These are phyloP conservation scores for Nephrocerus scutellatus DNA, from an alignment of 2,888 invertebrate species.

Conservation along the genomic window DNA sequence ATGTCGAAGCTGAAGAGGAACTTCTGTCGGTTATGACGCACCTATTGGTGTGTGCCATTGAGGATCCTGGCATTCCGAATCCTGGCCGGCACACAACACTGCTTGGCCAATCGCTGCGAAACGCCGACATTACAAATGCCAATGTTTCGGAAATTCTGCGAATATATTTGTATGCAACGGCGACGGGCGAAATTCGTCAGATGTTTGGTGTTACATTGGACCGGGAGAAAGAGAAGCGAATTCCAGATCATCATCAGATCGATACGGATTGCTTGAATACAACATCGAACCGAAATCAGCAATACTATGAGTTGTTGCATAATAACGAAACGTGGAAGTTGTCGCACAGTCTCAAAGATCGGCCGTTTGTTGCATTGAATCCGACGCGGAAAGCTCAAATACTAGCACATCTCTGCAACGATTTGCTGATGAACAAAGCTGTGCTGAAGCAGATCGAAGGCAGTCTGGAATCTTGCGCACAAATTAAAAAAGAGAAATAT, in stretches of 20 bases:
- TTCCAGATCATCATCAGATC: constrained; percentile 76
- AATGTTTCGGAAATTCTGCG: constrained; percentile 88
- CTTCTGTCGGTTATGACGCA: constrained; percentile 82
- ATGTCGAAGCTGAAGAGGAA: constrained; percentile 75
- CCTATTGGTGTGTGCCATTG: constrained; percentile 83
- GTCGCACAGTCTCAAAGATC: constrained; percentile 71
- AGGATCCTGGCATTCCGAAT: constrained; percentile 88
- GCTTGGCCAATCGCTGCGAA: constrained; percentile 80
- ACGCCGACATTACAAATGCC: constrained; percentile 83
- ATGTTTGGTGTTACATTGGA: constrained; percentile 74
- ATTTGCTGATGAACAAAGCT: constrained; percentile 86
- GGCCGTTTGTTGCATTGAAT: constrained; percentile 78
- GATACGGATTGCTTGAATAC: constrained; percentile 58
- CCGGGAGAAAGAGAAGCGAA: constrained; percentile 68
- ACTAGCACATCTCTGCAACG: constrained; percentile 87
- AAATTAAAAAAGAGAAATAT: constrained; percentile 84
- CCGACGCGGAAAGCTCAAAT: constrained; percentile 83
- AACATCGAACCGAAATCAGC: constrained; percentile 67
- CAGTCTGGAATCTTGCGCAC: constrained; percentile 77
- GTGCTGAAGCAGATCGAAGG: constrained; percentile 84
- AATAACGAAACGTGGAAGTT: constrained; percentile 72
- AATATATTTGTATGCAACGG: constrained; percentile 85
- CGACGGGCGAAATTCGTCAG: constrained; percentile 77
- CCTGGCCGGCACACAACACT: constrained; percentile 83
- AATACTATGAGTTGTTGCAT: constrained; percentile 71